Base-by-base conservation (phyloP, 2,797 vertebrate genomes). In the Gymnothorax javanicus region DNA sequence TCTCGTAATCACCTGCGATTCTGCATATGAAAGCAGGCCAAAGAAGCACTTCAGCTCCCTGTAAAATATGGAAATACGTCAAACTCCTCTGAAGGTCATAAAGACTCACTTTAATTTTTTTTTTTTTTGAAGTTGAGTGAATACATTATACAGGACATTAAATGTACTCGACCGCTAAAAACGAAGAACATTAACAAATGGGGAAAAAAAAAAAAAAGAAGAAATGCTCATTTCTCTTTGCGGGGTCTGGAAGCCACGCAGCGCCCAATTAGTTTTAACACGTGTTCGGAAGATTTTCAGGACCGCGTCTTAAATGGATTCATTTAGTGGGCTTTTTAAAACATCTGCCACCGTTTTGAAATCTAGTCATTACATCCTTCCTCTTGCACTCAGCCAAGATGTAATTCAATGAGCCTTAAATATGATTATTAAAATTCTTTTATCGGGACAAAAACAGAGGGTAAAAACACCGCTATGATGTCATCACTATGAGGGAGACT, bases 131-230 rank as follows among this genome's bases (percentile, higher is more conserved):
- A 83, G 86, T 43, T 54, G 86, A 87, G 86, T 84, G 82, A 82
- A 87, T 85, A 87, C 79, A 87, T 87, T 81, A 54, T 75, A 58
- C 59, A 62, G 84, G 75, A 85, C 84, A 87, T 85, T 85, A 81
- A 85, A 85, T 85, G 84, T 87, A 23, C 62, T 84, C 84, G 79
- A 69, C 82, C 79, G 71, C 84, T 88, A 85, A 86, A 43, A 86
- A 85, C 50, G 75, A 87, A 71, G 73, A 58, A 50, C 85, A 81
- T 52, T 85, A 85, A 85, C 87, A 85, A 58, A 75, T 43, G 71
- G 27, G 4, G 71, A 4, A 27, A 15, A 20, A 75, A 15, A 50
- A 15, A 52, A 43, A 7, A 52, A 82, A 87, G 64, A 86, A 43
- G 43, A 52, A 56, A 87, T 50, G 27, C 60, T 84, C 7, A 84